A percentile compares a stretch with the other conserved stretches of the same genome.
Evolutionary conservation across 2,797 vertebrate genomes (phyloP).

Genomic region (Eremophila alpestris): DNA sequence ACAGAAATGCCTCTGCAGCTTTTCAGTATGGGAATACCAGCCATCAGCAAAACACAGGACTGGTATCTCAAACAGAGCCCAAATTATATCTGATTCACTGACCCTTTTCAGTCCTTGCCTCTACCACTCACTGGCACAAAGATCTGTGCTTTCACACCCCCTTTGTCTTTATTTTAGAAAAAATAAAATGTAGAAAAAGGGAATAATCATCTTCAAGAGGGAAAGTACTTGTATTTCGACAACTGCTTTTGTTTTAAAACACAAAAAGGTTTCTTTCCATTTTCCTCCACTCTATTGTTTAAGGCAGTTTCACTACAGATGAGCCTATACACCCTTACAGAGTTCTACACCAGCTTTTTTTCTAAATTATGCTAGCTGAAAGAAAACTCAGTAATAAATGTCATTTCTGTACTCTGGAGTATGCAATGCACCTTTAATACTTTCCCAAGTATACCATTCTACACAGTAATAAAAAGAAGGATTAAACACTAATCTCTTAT

Average conservation of each 20-base stretch:
- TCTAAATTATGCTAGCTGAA: conserved; percentile 32
- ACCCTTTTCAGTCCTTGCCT: conserved; percentile 85
- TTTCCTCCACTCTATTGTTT: background rate
- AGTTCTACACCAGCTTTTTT: conserved; percentile 25
- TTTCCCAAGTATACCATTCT: conserved; percentile 18
- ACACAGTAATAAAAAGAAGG: conserved; percentile 61
- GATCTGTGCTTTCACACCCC: conserved; percentile 78
- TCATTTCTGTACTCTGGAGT: conserved; percentile 35
- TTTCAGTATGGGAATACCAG: conserved; percentile 76
- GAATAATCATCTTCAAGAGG: conserved; percentile 53
- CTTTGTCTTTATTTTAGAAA: conserved; percentile 78
- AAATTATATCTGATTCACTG: conserved; percentile 93
- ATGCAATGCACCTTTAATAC: conserved; percentile 27
- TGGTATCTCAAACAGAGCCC: conserved; percentile 87
- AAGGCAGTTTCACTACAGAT: background rate
- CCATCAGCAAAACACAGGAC: conserved; percentile 89
- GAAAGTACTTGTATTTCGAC: conserved; percentile 29
- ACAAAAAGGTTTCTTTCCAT: conserved; percentile 7
- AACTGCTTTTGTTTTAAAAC: conserved; percentile 52
- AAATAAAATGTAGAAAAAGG: conserved; percentile 59
- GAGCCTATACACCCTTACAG: background rate
- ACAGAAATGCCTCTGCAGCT: conserved; percentile 87
- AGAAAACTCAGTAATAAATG: conserved; percentile 58
- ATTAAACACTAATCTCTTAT: conserved; percentile 61
- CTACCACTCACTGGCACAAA: conserved; percentile 80